phyloP scores from a whole-genome alignment of 2,113 vertebrate genomes.

The Sclerurus mexicanus region DNA sequence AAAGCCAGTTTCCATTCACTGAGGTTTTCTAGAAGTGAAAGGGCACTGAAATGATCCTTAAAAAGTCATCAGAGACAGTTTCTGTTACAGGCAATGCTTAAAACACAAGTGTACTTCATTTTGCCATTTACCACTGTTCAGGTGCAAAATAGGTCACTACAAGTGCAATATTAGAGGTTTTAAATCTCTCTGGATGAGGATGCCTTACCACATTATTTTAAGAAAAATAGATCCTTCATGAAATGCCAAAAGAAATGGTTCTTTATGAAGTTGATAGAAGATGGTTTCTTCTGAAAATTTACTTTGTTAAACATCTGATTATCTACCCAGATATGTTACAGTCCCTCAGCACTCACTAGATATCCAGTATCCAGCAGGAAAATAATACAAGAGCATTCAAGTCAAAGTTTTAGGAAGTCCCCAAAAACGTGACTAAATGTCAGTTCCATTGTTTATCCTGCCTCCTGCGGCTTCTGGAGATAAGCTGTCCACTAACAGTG shows the following conservation, averaged over 20 bases:
- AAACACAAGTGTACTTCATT: not conserved
- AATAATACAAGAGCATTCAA: not conserved
- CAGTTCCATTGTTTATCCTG: not conserved
- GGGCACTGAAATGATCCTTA: not conserved
- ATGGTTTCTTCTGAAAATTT: not conserved
- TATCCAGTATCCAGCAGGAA: not conserved
- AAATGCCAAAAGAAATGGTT: not conserved
- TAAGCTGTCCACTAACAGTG: not conserved
- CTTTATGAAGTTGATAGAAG: not conserved
- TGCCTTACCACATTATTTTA: rapidly evolving
- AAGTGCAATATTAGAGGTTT: not conserved
- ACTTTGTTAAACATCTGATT: not conserved
- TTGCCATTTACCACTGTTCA: not conserved
- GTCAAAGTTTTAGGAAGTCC: not conserved
- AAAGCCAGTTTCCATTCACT: not conserved
- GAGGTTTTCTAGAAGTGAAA: not conserved
- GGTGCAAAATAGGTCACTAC: not conserved
- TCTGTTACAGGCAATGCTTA: not conserved
- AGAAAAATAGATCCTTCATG: not conserved
- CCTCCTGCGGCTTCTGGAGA: not conserved
- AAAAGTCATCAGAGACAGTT: not conserved
- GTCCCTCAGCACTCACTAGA: not conserved
- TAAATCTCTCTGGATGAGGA: not conserved
- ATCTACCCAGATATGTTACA: not conserved
- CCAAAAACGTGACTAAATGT: not conserved